These are phyloP conservation scores for Vannuccia rotundouncinata DNA, from an alignment of 2,888 invertebrate species.

Conservation along the genomic window DNA sequence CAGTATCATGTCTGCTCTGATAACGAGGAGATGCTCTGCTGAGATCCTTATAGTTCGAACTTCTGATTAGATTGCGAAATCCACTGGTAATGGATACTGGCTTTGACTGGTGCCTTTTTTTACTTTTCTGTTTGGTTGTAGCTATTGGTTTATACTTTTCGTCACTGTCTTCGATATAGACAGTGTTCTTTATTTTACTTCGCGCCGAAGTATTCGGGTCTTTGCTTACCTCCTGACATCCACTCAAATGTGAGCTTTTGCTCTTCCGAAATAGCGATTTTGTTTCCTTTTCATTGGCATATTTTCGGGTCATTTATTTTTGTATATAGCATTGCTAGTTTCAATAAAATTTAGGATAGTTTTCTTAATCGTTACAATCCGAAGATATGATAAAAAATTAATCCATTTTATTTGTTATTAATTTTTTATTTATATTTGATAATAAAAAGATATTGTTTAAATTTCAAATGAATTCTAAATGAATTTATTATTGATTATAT, in stretches of 20 bases:
- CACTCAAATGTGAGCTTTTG: background rate
- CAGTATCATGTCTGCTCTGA: too few species aligned
- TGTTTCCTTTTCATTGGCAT: conserved; percentile 1
- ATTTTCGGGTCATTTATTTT: conserved; percentile 6
- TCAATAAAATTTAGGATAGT: background rate
- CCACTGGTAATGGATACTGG: background rate
- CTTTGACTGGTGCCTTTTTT: background rate
- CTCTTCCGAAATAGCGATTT: background rate
- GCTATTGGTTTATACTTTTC: background rate
- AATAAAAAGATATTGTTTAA: too few species aligned
- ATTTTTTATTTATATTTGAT: too few species aligned
- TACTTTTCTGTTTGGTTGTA: background rate
- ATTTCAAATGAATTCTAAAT: too few species aligned
- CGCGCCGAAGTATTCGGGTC: background rate
- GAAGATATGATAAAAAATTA: too few species aligned
- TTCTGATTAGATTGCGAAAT: background rate
- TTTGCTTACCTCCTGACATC: background rate
- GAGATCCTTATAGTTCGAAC: background rate
- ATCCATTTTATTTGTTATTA: too few species aligned
- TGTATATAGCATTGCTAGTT: conserved; percentile 17
- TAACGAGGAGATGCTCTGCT: too few species aligned
- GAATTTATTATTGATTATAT: too few species aligned
- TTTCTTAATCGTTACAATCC: too few species aligned
- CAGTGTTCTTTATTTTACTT: background rate
- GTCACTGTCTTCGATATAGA: background rate